Evolutionary conservation across 2,797 vertebrate genomes (phyloP).

Genomic region (Acrossocheilus wenchowensis): DNA sequence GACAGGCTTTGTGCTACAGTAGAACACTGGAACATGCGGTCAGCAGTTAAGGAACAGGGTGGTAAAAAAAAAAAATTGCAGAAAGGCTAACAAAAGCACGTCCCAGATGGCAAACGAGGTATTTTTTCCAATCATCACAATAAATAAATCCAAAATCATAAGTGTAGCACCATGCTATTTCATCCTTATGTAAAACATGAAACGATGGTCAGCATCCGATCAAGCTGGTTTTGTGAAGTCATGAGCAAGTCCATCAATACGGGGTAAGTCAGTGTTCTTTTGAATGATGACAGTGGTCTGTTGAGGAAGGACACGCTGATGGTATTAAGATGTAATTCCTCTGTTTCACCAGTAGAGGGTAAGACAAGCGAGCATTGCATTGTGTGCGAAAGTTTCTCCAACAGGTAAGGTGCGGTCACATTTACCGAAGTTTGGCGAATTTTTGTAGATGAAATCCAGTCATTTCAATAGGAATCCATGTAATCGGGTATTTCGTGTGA

Average conservation of each 20-base stretch:
- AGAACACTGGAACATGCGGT: conserved; percentile 59
- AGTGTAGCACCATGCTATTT: conserved; percentile 9
- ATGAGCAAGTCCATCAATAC: background rate
- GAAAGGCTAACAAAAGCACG: background rate
- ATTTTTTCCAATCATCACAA: conserved; percentile 8
- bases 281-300: background rate
- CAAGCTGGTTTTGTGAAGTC: conserved; percentile 24
- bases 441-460: background rate
- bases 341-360: conserved; percentile 16
- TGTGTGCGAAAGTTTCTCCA: background rate
- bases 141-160: conserved; percentile 22
- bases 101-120: background rate
- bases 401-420: background rate
- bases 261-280: background rate
- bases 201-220: conserved; percentile 43
- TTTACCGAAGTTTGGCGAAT: background rate
- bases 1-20: conserved; percentile 71
- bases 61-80: background rate
- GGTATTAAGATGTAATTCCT: background rate
- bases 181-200: conserved; percentile 4
- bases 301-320: background rate
- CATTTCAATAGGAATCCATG: background rate
- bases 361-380: conserved; percentile 10
- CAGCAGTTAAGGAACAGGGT: conserved; percentile 17
- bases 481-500: background rate